Evolutionary conservation across 2,888 invertebrate species (phyloP).

Genomic region (Mesorhabditis sp.): DNA sequence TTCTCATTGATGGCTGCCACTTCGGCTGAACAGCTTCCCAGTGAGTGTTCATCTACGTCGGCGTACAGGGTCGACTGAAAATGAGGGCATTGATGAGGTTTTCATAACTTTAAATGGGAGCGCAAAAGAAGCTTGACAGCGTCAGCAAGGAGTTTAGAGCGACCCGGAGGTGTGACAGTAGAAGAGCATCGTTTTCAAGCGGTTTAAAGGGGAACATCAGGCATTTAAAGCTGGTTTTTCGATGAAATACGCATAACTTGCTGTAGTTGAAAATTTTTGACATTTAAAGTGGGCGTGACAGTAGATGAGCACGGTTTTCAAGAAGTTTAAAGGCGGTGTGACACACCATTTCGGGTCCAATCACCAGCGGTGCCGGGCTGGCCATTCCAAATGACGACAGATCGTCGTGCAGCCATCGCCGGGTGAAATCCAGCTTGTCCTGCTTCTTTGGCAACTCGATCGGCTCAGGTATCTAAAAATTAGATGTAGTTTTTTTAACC

Average conservation of each 20-base stretch:
- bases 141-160: not conserved
- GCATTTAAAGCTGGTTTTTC: too few species aligned
- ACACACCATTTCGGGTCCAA: constrained; percentile 30
- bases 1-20: constrained; percentile 53
- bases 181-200: not conserved
- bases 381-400: constrained; percentile 33
- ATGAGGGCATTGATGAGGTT: not conserved
- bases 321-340: not conserved
- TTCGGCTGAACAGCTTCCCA: constrained; percentile 55
- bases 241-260: not conserved
- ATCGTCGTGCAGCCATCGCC: constrained; percentile 52
- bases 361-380: constrained; percentile 25
- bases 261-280: not conserved
- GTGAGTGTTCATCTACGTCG: constrained; percentile 43
- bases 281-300: too few species aligned
- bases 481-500: not conserved
- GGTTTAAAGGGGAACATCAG: not conserved
- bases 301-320: too few species aligned
- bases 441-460: constrained; percentile 49
- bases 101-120: too few species aligned
- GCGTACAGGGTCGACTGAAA: constrained; percentile 34
- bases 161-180: not conserved
- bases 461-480: constrained; percentile 47
- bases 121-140: not conserved
- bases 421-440: constrained; percentile 55